Evolutionary conservation across 2,113 vertebrate genomes (phyloP), one percentile per base, ranked within the genome.

Genomic region (Saimiri boliviensis): DNA sequence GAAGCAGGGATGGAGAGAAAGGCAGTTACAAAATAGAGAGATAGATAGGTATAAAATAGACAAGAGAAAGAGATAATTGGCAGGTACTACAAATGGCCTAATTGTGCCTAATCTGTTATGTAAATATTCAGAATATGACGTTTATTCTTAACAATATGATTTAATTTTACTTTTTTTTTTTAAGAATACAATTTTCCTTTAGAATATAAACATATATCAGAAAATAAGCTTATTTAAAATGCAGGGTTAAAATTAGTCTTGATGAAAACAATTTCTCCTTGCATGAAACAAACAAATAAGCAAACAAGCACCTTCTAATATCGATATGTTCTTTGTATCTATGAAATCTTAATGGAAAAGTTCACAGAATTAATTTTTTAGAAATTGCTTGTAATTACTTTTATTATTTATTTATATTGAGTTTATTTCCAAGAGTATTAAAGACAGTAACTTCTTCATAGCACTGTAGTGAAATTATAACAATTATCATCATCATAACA

Each of bases 121-220:
- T 56, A 49, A 91, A 54, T 91, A 47, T 49, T 5, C 30, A 73
- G n/a, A 21, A 84, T 84, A 82, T 49, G 1, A 71, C 12, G 56
- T 66, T 84, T 84, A 76, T 87, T 76, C 35, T 37, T 90, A 93
- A n/a, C 35, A 76, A 52, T 42, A n/a, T 91, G 52, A 87, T 84
- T 87, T 91, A 37, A 54, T 79, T 47, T 77, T 76, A 83, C 23
- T 91, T 91, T 27, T 70, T 76, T 95, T 74, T 60, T 77, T 95
- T 74, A 52, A 71, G n/a, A 74, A 23, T 76, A 58, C 3, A 87
- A 58, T 83, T 73, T 92, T 85, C 23, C 32, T 47, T 27, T 40
- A 40, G 52, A 83, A 80, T 80, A 85, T 13, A 85, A 89, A 79
- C 71, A 60, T 45, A 25, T 27, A 88, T 47, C 47, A 86, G 35